Percentiles rank a stretch among this genome's conserved stretches.
Conservation (phyloP, 2,888 invertebrate species). For the Dryocosmus kuriphilus region DNA sequence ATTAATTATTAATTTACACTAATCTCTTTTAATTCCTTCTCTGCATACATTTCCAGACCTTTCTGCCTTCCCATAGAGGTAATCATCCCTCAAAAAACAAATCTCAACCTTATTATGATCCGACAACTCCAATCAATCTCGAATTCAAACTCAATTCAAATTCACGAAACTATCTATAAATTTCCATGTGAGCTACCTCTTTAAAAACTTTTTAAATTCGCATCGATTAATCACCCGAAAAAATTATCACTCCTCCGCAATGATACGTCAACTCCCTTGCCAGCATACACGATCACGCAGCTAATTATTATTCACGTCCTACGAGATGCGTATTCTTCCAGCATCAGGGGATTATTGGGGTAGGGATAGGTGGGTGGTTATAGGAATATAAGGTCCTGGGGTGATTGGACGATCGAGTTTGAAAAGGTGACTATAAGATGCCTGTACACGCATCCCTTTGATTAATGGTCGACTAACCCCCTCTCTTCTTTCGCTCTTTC, state of each 20-base stretch:
- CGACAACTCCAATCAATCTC: conserved; percentile 26
- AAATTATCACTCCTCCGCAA: neutral
- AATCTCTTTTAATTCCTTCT: too few relatives aligned
- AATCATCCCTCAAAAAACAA: neutral
- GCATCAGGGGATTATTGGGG: conserved; percentile 3
- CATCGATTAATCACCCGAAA: conserved; percentile 31
- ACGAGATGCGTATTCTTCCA: conserved; percentile 30
- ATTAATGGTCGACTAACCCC: conserved; percentile 68
- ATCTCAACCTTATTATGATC: neutral
- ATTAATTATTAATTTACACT: too few relatives aligned
- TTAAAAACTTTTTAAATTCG: conserved; percentile 29
- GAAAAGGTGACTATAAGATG: conserved; percentile 32
- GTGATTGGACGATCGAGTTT: conserved; percentile 29
- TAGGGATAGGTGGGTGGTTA: neutral
- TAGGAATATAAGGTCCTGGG: conserved; percentile 2
- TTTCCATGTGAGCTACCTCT: conserved; percentile 13
- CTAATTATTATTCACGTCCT: conserved; percentile 37
- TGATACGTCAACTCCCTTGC: neutral
- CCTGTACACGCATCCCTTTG: conserved; percentile 58
- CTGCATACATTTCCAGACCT: too few relatives aligned
- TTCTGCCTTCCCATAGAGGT: neutral
- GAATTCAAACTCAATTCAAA: conserved; percentile 25
- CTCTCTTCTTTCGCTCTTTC: conserved; percentile 47
- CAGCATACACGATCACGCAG: conserved; percentile 25
- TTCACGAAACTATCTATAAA: neutral